Evolutionary conservation across 2,888 invertebrate species (phyloP), one percentile per base, ranked within the genome.

Genomic region (Eucera pruinosa): DNA sequence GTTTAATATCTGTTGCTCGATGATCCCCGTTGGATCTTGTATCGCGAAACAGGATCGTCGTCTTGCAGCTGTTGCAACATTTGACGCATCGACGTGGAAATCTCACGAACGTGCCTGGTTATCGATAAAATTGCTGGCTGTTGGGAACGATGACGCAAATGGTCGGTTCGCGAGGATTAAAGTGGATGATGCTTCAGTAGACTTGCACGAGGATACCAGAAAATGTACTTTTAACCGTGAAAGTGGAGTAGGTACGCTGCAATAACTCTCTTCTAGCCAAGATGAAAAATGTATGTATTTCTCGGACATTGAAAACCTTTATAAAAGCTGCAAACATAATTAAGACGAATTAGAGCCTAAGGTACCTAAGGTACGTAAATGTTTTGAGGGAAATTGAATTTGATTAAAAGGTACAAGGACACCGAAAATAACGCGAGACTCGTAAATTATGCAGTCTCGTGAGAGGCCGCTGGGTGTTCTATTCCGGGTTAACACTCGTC

Each of bases 401-500:
- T 27, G 41, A 36, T 58, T 33, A 45, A 57, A 45, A 43, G 50
- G 27, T 23, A 9, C 15, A 54, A 54, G 36, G 15, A 11, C 25
- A 64, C 27, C 41, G 27, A 36, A 39, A 43, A 57, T 58, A 52
- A 52, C 57, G 64, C 20, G 39, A 47, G 47, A n/a, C 55, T 50
- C 47, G 33, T 73, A 54, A 55, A 48, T 30, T 52, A 67, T 61
- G 66, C 36, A 66, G 25, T 41, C 23, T 23, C 15, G 65, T 57
- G 39, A 50, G 66, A 50, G 30, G 57, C 39, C 39, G 41, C 13
- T 13, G 33, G 9, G 43, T 57, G 39, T 41, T 58, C 72, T 58
- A 71, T 83, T 61, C 50, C 73, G 41, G 47, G 70, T 70, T 71
- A 72, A 75, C 84, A 78, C 68, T 78, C 57, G 74, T 67, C 74